Evolutionary conservation across 2,888 invertebrate species (phyloP), one percentile per base, ranked within the genome.

Genomic region (Acanthosepion esculentum): DNA sequence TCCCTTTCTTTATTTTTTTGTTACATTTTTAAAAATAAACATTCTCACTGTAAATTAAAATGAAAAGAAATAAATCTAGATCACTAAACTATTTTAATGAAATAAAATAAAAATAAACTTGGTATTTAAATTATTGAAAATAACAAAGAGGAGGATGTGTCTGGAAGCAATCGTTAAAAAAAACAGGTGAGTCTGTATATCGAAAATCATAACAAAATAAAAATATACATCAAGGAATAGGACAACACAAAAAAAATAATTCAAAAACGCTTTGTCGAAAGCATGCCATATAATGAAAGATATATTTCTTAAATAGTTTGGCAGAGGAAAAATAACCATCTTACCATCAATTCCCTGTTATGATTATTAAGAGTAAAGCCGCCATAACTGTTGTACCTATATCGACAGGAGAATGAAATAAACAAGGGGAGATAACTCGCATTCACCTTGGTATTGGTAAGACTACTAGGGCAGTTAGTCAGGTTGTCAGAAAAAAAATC

Each of bases 331-430:
- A 78, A 78, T 12, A 33, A 78, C 18, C n/a, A 78, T 78, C 78
- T 78, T 78, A 78, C 78, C 78, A 78, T 78, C 33, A 78, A 78
- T 78, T 78, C n/a, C 12, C n/a, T 78, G n/a, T 33, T 78, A 78
- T 78, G n/a, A 78, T 18, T 8, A 7, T 33, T n/a, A 18, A n/a
- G 15, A n/a, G 78, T 78, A 78, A 78, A 78, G 93, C 93, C 50
- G 93, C 93, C 93, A 93, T 93, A 53, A 93, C 93, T 78, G 53
- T 93, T 93, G 48, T 93, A 53, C 53, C 92, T 92, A 48, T 48
- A n/a, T 53, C 53, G 93, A 93, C 53, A 50, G 93, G n/a, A 93
- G 93, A 93, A 93, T 48, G 48, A 48, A n/a, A 29, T 48, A n/a
- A n/a, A 3, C 50, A 48, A 93, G 50, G 93, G 93, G 15, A 93